A percentile compares a stretch with the other conserved stretches of the same genome.
Conservation (phyloP, 2,888 invertebrate species). For the Acanthosepion pharaonis region DNA sequence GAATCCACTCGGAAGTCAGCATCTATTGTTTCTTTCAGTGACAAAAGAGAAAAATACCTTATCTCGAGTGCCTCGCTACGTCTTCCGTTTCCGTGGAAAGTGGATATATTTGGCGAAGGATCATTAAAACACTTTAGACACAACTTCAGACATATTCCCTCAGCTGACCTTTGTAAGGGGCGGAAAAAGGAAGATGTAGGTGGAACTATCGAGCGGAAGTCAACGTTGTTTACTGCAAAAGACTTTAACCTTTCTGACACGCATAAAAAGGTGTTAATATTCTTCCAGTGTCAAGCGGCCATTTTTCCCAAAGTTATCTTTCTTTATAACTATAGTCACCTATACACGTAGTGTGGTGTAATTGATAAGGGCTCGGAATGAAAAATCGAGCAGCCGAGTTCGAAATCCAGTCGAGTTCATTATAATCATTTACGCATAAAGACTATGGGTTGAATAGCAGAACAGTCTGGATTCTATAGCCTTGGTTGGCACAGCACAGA, state of each 20-base stretch:
- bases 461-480: too few relatives aligned
- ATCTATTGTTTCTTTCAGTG: neutral
- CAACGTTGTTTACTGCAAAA: neutral
- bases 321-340: neutral
- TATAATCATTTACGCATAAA: too few relatives aligned
- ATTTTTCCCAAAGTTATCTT: neutral
- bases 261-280: neutral
- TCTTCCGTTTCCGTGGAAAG: neutral
- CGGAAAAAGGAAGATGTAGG: neutral
- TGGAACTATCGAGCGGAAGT: neutral
- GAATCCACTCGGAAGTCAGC: neutral
- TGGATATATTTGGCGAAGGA: neutral
- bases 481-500: too few relatives aligned
- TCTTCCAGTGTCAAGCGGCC: neutral
- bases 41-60: neutral
- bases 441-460: too few relatives aligned
- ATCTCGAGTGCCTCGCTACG: neutral
- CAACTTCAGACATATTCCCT: neutral
- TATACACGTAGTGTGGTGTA: too few relatives aligned
- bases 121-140: slow-evolving; percentile 21
- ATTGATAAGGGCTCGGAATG: too few relatives aligned
- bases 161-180: neutral
- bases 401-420: too few relatives aligned
- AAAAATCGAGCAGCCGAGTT: too few relatives aligned
- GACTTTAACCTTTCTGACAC: neutral